Conservation (phyloP, 1,140 invertebrate species). For the Heliothis subflexa region DNA sequence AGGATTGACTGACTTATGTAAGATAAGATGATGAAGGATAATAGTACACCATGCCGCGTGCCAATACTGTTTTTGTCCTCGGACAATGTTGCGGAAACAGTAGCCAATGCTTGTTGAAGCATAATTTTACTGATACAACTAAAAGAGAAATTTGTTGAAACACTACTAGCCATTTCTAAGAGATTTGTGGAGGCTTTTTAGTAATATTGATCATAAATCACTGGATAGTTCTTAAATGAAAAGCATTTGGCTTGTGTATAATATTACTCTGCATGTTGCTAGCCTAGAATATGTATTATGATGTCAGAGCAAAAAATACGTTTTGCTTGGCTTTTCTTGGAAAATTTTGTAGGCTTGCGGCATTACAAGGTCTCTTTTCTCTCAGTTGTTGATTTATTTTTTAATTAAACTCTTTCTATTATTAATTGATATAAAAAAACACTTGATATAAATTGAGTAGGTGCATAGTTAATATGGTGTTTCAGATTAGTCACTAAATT, state of each 20-base stretch:
- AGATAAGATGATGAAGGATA: constrained; percentile 62
- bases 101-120: background rate
- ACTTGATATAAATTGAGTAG: constrained; percentile 25
- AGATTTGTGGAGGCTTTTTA: constrained; percentile 41
- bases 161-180: constrained; percentile 3
- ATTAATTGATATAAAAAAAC: constrained; percentile 28
- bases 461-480: constrained; percentile 32
- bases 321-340: constrained; percentile 46
- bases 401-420: constrained; percentile 6
- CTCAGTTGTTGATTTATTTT: constrained; percentile 25
- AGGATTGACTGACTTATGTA: constrained; percentile 75
- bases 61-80: constrained; percentile 58
- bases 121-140: constrained; percentile 1
- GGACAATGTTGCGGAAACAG: background rate
- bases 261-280: constrained; percentile 23
- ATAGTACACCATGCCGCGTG: constrained; percentile 68
- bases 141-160: background rate
- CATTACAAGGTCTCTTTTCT: constrained; percentile 31
- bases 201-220: constrained; percentile 58
- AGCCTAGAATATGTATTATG: constrained; percentile 12
- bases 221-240: constrained; percentile 18
- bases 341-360: constrained; percentile 63
- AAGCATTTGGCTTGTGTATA: constrained; percentile 29
- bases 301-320: background rate
- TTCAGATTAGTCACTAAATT: constrained; percentile 30